Conservation (phyloP, 1,140 invertebrate genomes). For the Bombus cullumanus region DNA sequence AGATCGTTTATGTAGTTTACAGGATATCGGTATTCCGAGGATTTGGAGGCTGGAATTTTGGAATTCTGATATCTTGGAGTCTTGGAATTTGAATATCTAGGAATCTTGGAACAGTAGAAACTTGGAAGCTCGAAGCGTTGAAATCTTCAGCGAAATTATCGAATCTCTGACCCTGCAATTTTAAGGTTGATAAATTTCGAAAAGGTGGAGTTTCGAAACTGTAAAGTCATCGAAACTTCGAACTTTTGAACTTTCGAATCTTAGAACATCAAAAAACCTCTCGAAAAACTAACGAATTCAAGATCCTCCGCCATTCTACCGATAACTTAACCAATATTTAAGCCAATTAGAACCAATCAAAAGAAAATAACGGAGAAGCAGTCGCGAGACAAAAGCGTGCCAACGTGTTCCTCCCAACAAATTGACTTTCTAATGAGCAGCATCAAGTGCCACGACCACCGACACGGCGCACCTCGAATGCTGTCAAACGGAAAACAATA, state of each 20-base stretch:
- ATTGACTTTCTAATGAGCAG: constrained; percentile 17
- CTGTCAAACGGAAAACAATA: background rate
- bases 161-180: background rate
- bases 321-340: background rate
- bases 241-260: background rate
- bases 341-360: background rate
- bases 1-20: background rate
- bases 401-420: background rate
- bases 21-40: background rate
- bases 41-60: background rate
- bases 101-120: background rate
- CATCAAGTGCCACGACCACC: background rate
- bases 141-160: background rate
- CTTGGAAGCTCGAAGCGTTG: background rate
- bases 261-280: background rate
- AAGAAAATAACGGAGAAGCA: background rate
- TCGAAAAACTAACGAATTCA: background rate
- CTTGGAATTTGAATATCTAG: background rate
- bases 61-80: background rate
- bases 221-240: background rate
- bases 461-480: background rate
- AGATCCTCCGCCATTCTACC: too few relatives aligned
- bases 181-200: background rate
- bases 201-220: background rate
- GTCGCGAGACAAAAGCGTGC: background rate